Evolutionary conservation across 2,113 vertebrate species (phyloP).

Genomic region (Rhineura floridana): DNA sequence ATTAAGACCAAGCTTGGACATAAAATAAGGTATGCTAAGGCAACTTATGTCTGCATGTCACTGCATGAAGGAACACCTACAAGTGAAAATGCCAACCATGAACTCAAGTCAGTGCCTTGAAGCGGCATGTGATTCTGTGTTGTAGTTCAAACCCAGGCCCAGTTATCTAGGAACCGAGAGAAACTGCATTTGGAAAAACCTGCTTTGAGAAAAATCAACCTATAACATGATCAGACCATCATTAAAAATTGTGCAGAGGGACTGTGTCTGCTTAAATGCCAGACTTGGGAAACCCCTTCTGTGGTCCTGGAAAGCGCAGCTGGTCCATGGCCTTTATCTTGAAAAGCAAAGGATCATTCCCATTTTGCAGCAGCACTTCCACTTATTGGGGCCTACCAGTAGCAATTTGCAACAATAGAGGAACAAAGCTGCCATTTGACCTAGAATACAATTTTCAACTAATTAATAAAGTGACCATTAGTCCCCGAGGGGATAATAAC

Average conservation of each 20-base stretch:
- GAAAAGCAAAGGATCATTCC: slow-evolving; percentile 74
- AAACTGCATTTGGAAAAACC: slow-evolving; percentile 52
- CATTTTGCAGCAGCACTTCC: slow-evolving; percentile 68
- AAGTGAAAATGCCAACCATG: neutral
- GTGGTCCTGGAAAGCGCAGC: slow-evolving; percentile 69
- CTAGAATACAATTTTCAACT: slow-evolving; percentile 78
- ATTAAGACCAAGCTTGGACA: neutral
- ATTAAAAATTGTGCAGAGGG: slow-evolving; percentile 60
- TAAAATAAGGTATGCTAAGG: neutral
- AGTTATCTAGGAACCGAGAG: slow-evolving; percentile 7
- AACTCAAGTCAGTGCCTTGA: neutral
- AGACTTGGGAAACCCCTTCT: slow-evolving; percentile 51
- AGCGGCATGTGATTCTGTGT: slow-evolving; percentile 12
- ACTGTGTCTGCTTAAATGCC: slow-evolving; percentile 65
- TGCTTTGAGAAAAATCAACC: slow-evolving; percentile 35
- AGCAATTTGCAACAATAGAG: slow-evolving; percentile 75
- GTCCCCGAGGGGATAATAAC: slow-evolving; percentile 77
- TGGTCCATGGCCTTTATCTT: slow-evolving; percentile 70
- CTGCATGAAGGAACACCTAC: neutral
- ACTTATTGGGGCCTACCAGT: slow-evolving; percentile 72
- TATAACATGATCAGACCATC: slow-evolving; percentile 48
- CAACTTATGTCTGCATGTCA: neutral
- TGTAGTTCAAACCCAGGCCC: slow-evolving; percentile 24
- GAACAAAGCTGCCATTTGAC: slow-evolving; percentile 76
- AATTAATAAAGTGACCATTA: slow-evolving; percentile 81